Evolutionary conservation across 2,797 vertebrate genomes (phyloP).

Genomic region (Pelochelys cantorii): DNA sequence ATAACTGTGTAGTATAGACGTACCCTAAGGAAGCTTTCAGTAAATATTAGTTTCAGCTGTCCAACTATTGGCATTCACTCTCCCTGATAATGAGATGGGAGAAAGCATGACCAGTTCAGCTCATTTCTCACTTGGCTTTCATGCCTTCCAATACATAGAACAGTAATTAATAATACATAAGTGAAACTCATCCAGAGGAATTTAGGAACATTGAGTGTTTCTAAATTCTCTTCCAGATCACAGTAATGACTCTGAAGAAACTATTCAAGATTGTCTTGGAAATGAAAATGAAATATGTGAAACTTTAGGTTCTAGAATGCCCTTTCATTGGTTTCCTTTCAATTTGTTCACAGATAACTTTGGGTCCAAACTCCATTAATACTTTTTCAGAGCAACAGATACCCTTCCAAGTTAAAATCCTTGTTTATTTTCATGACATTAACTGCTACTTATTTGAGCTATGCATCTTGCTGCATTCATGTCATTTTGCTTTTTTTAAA

Average conservation of each 20-base stretch:
- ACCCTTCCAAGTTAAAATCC: not conserved
- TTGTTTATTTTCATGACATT: not conserved
- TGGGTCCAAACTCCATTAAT: not conserved
- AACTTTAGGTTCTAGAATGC: not conserved
- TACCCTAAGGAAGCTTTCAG: not conserved
- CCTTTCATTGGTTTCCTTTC: not conserved
- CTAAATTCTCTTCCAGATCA: slow-evolving; percentile 7
- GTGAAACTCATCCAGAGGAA: not conserved
- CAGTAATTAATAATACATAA: not conserved
- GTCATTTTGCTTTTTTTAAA: slow-evolving; percentile 23
- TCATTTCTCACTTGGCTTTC: not conserved
- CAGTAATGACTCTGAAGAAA: slow-evolving; percentile 8
- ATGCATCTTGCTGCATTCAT: slow-evolving; percentile 26
- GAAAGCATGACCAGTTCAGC: not conserved
- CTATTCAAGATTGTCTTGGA: not conserved
- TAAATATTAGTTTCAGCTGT: not conserved
- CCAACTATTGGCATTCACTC: not conserved
- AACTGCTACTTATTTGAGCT: not conserved
- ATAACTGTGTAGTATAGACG: too few species aligned
- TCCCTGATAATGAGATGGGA: not conserved
- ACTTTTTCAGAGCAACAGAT: slow-evolving; percentile 35
- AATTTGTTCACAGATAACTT: not conserved
- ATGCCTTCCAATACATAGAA: not conserved
- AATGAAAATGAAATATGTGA: not conserved
- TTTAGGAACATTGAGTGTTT: not conserved